Evolutionary conservation across 2,113 vertebrate species (phyloP).

Genomic region (Sinocyclocheilus maitianheensis): DNA sequence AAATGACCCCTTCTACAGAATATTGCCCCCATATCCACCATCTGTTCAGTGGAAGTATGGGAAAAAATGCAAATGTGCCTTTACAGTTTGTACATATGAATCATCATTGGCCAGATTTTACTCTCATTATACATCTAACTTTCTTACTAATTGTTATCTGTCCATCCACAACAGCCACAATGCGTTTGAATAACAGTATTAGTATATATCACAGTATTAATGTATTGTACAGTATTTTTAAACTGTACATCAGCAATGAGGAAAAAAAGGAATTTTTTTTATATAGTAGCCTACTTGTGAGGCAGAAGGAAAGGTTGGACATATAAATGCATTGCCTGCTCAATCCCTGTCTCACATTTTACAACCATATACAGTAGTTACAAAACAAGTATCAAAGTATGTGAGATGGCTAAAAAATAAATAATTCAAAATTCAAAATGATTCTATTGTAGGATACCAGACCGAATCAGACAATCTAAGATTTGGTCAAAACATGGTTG

Average conservation of each 20-base stretch:
- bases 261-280: background rate
- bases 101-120: background rate
- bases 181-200: background rate
- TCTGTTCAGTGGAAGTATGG: constrained; percentile 16
- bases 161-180: background rate
- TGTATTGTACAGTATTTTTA: background rate
- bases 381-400: background rate
- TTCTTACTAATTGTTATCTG: background rate
- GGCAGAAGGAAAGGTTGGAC: background rate
- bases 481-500: no score
- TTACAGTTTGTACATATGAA: constrained; percentile 5
- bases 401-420: background rate
- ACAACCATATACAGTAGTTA: background rate
- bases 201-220: background rate
- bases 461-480: no score
- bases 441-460: background rate
- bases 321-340: background rate
- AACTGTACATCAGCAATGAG: background rate
- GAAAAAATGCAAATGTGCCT: background rate
- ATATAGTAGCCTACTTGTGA: background rate
- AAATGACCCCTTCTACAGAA: background rate
- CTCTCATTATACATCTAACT: constrained; percentile 6
- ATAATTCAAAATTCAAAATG: background rate
- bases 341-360: background rate
- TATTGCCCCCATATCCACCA: background rate